Evolutionary conservation across 1,140 invertebrate species (phyloP), one percentile per base, ranked within the genome.

Genomic region (Pomacea maculata): DNA sequence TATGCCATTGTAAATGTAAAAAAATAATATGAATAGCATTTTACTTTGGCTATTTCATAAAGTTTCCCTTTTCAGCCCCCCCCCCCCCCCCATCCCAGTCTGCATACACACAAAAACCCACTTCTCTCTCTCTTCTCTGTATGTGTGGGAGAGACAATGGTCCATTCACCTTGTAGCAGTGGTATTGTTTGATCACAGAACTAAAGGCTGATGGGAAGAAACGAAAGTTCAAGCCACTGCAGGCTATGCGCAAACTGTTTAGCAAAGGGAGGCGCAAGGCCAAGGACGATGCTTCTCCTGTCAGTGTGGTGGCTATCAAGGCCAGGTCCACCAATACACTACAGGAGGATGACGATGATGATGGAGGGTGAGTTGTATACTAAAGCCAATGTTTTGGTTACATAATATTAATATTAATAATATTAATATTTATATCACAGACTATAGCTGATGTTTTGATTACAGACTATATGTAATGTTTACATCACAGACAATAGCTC

Each of bases 211-310:
- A 83, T 57, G 82, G 81, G n/a, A 84, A 83, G 72, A 87, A 86
- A 80, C 85, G 80, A 68, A 88, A 87, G 76, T 88, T 87, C 75
- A 84, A 85, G 80, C 87, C 86, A n/a, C 75, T 88, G 63, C 85
- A 85, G 65, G 85, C 81, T n/a, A 80, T 88, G 82, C 77, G 84
- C 73, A 87, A 85, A 74, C 84, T 87, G 21, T 87, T 88, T 67
- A 75, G 85, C 64, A 76, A 68, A 67, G 83, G 79, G 67, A 88
- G 85, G 81, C 75, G 82, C 15, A 79, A 77, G 21, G 83, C 83
- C 63, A 76, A 82, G 45, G 85, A 87, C 70, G 82, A 82, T 19
- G 77, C 73, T 34, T 19, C 57, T 19, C 76, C 70, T 54, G 80
- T 78, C 57, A 80, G 70, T 45, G 80, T 85, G 54, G 82, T 84